These are phyloP conservation scores for Eristalis arbustorum DNA, from an alignment of 2,888 invertebrate genomes.

Conservation along the genomic window DNA sequence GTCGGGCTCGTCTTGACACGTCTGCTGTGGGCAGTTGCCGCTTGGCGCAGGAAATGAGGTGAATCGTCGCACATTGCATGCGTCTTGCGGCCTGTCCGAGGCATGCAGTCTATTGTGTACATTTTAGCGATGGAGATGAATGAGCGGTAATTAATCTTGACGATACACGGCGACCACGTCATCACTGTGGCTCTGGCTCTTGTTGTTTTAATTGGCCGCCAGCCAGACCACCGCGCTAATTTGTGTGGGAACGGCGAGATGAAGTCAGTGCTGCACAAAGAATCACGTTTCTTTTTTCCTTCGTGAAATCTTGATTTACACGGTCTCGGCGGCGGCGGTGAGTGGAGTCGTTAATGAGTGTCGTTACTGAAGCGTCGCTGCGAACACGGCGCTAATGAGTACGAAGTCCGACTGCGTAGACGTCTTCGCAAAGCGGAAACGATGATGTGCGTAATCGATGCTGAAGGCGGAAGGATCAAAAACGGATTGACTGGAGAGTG, in stretches of 20 bases:
- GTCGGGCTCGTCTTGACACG: neutral
- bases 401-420: no score
- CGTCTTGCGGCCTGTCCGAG: neutral
- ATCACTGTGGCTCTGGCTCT: neutral
- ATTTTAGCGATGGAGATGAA: neutral
- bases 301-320: neutral
- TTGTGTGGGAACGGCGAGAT: neutral
- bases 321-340: neutral
- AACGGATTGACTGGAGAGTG: no score
- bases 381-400: no score
- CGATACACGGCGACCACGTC: neutral
- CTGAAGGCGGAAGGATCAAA: no score
- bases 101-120: neutral
- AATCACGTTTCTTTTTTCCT: neutral
- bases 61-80: conserved; percentile 12
- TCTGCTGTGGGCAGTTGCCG: neutral
- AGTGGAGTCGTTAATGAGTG: neutral
- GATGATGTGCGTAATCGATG: no score
- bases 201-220: neutral
- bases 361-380: neutral
- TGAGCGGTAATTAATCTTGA: neutral
- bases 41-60: conserved; percentile 8
- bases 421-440: no score
- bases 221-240: neutral
- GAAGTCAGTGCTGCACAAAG: neutral